Base-by-base conservation (phyloP, 2,113 vertebrate species). In the Nibea coibor region DNA sequence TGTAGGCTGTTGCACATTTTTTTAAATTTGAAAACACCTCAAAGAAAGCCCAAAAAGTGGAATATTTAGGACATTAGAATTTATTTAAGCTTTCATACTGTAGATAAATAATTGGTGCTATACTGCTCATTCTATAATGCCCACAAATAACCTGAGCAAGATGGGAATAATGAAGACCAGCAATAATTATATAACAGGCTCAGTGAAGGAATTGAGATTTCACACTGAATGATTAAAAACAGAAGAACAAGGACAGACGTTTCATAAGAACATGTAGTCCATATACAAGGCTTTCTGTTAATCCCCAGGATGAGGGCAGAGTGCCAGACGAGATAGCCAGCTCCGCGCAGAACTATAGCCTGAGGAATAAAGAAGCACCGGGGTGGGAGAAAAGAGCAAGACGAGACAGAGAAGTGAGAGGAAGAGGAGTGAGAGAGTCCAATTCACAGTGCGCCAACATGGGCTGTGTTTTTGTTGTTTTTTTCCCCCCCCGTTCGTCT, bases 201-300 rank as follows among this genome's bases (percentile, higher is more conserved):
- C 61, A 28, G 75, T 51, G 10, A 78, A 81, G 75, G 53, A 82
- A 78, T 54, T 26, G 68, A 67, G 72, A 73, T 86, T 71, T 89
- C 73, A 78, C 82, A 78, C 69, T 74, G 81, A 82, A 86, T 85
- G 71, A 68, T 81, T 54, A 72, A 84, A 71, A 54, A 59, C 58
- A 7, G 66, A 5, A 19, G 35, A 70, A 74, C 28, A 81, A 80
- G 54, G 59, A 84, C 48, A 69, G 28, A 61, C 47, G 65, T 84
- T 76, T 69, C 56, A 54, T 62, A 67, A 75, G 31, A 74, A 75
- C 57, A 69, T 86, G 61, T 22, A 58, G 75, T 69, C 24, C 54
- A 43, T 68, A 72, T 62, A 63, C 31, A 17, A 69, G 39, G 67
- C 51, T 72, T 59, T 83, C 31, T 70, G 75, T 59, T 78, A 74